phyloP scores from a whole-genome alignment of 2,888 invertebrate species.

The Oeneis ivallda region DNA sequence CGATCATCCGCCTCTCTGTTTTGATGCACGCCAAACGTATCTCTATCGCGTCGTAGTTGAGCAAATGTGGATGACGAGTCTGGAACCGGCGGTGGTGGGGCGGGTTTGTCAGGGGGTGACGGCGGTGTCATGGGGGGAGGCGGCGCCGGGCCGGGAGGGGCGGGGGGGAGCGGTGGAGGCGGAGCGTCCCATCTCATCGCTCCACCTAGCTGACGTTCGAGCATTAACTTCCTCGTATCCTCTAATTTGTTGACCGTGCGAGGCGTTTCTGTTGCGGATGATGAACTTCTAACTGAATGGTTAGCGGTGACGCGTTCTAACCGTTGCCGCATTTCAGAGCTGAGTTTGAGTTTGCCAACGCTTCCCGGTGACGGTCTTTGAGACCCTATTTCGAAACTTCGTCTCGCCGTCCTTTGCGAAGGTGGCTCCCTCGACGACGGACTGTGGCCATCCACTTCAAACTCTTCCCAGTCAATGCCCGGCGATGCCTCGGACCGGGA shows the following conservation, averaged over 20 bases:
- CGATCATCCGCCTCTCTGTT: conserved; percentile 82
- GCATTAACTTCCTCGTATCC: conserved; percentile 90
- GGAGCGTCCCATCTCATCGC: conserved; percentile 84
- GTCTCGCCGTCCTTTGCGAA: conserved; percentile 69
- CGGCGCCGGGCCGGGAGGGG: conserved; percentile 83
- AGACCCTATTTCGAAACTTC: conserved; percentile 91
- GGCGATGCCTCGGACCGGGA: conserved; percentile 75
- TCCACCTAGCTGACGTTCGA: conserved; percentile 91
- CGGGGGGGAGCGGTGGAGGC: conserved; percentile 85
- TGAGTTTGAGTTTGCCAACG: conserved; percentile 93
- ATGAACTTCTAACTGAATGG: conserved; percentile 91
- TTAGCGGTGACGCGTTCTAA: conserved; percentile 94
- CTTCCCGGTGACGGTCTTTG: conserved; percentile 92
- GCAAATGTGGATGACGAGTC: conserved; percentile 84
- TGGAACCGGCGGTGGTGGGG: conserved; percentile 84
- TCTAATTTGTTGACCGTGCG: conserved; percentile 90
- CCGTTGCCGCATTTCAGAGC: conserved; percentile 95
- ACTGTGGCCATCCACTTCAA: conserved; percentile 85
- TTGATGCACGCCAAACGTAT: conserved; percentile 88
- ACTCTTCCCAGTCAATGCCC: conserved; percentile 92
- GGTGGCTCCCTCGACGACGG: conserved; percentile 69
- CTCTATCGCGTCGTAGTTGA: conserved; percentile 85
- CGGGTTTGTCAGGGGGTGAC: conserved; percentile 77
- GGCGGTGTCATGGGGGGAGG: conserved; percentile 83
- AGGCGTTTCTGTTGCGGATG: conserved; percentile 86